Evolutionary conservation across 1,140 invertebrate genomes (phyloP), one percentile per base, ranked within the genome.

Genomic region (Glomeris maerens): DNA sequence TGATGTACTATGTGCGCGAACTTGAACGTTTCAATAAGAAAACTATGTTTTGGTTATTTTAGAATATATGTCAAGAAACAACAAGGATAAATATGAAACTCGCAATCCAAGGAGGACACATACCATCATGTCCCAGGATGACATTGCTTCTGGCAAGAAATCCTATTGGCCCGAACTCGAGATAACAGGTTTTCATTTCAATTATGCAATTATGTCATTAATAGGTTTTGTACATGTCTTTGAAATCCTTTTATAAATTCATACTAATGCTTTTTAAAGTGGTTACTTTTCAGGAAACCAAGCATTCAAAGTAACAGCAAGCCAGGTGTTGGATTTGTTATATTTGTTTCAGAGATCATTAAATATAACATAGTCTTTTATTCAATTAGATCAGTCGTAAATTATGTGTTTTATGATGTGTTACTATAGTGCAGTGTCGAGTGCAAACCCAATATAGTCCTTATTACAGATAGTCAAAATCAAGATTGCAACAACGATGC

Each of bases 81-180:
- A 56, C n/a, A 60, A 60, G 31, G 60, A 62, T 47, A 62, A 62
- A 46, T 60, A 62, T 57, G 61, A 62, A 49, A 49, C 53, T 38
- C 50, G 53, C 17, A 61, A 60, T 42, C 56, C 65, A 39, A 74
- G 84, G 68, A 78, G 89, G 65, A 76, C 79, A 54, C 84, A 93
- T 72, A 84, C 83, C 58, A 86, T 92, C 70, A 87, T 94, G 83
- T 85, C 85, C 61, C 74, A 81, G 50, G 88, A 92, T 69, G 91
- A 95, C 64, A 77, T 83, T 59, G 83, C 83, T 61, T 78, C 84
- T 61, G 90, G 89, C 50, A 90, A 91, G 68, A 87, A 88, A 71
- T 85, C 87, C 58, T 77, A 79, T 68, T 92, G 87, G 87, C 75
- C 78, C 64, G 81, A 80, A 60, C 71, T 83, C 64, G 80, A 83